Conservation (phyloP, 1,140 invertebrate species). For the Brachionus rubens region DNA sequence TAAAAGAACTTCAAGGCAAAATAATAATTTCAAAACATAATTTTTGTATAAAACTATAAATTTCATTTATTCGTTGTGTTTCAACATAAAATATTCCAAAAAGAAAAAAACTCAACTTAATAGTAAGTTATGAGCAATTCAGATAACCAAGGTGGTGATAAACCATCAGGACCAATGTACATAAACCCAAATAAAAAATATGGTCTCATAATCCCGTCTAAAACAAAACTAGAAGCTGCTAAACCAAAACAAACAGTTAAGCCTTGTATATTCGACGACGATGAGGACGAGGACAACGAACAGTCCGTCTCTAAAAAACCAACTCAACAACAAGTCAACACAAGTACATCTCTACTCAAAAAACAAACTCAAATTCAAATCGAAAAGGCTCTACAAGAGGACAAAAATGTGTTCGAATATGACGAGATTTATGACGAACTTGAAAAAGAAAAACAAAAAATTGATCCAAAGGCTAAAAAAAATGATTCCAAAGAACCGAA, state of each 20-base stretch:
- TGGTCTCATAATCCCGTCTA: not conserved
- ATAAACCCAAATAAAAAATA: constrained; percentile 41
- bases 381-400: constrained; percentile 46
- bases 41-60: no score
- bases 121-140: not conserved
- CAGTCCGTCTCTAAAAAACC: not conserved
- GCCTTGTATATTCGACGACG: constrained; percentile 33
- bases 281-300: constrained; percentile 17
- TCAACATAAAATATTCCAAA: no score
- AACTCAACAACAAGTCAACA: not conserved
- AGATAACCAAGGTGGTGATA: not conserved
- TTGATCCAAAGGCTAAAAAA: constrained; percentile 24
- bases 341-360: constrained; percentile 24
- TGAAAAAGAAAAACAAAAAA: constrained; percentile 19
- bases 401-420: constrained; percentile 47
- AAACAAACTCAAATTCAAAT: constrained; percentile 45
- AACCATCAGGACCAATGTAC: constrained; percentile 3
- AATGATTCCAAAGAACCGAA: constrained; percentile 48
- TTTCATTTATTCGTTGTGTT: no score
- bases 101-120: no score
- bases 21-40: no score
- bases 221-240: not conserved
- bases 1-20: no score
- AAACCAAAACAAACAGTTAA: not conserved
- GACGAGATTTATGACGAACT: constrained; percentile 46